A percentile compares a stretch with the other conserved stretches of the same genome.
These are phyloP conservation scores for Epinotia brunnichana DNA, from an alignment of 2,888 invertebrate genomes.

Conservation along the genomic window DNA sequence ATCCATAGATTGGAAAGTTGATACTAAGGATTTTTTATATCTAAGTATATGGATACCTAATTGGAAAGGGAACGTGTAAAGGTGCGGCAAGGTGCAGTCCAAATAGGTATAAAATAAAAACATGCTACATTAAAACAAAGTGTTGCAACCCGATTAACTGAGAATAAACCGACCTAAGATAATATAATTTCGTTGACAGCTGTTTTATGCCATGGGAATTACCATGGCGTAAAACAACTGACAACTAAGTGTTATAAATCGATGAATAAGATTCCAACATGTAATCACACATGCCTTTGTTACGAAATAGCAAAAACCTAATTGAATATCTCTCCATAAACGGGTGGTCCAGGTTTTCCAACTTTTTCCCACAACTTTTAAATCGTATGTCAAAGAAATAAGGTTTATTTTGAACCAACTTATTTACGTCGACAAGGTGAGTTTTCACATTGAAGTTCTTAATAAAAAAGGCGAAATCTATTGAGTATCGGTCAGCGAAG, in stretches of 20 bases:
- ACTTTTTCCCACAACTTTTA: constrained; percentile 12
- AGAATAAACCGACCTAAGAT: too few relatives aligned
- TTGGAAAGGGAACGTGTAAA: too few relatives aligned
- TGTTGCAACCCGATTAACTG: too few relatives aligned
- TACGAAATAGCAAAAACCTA: neutral
- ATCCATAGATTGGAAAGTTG: too few relatives aligned
- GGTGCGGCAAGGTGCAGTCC: too few relatives aligned
- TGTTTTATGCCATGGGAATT: too few relatives aligned
- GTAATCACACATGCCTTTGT: constrained; percentile 6
- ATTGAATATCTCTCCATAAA: constrained; percentile 20
- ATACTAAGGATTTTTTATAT: too few relatives aligned
- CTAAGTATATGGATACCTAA: too few relatives aligned
- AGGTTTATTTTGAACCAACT: neutral
- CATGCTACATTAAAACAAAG: too few relatives aligned
- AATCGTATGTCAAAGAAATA: neutral
- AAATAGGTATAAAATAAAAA: too few relatives aligned
- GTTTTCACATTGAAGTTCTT: constrained; percentile 28
- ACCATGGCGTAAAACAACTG: neutral
- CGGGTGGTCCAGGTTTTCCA: constrained; percentile 17
- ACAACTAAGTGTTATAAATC: neutral
- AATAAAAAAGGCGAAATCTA: constrained; percentile 44
- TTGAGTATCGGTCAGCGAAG: constrained; percentile 28
- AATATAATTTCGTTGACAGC: too few relatives aligned
- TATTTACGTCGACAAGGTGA: neutral
- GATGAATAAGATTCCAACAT: constrained; percentile 1